These are phyloP conservation scores for Eidolon helvum DNA, from an alignment of 2,113 vertebrate species.

Conservation along the genomic window DNA sequence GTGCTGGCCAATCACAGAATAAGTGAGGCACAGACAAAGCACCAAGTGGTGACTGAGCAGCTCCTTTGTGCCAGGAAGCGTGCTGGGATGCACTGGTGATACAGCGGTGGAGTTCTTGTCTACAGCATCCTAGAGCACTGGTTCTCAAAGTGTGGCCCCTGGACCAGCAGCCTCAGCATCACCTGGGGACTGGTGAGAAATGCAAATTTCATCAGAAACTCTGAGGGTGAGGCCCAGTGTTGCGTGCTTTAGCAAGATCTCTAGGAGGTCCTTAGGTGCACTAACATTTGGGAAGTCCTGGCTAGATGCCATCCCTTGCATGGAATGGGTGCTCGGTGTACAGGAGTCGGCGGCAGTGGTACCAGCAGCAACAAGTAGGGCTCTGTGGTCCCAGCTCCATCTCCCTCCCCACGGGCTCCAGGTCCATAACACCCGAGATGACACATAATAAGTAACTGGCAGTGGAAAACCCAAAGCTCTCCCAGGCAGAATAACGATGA, in stretches of 20 bases:
- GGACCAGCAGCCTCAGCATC: not conserved
- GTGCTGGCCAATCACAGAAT: not conserved
- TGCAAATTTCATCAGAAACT: not conserved
- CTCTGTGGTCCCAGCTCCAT: not conserved
- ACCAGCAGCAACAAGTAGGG: too few relatives aligned
- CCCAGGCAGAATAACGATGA: not conserved
- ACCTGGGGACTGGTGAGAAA: not conserved
- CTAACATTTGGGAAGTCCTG: not conserved
- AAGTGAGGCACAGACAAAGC: not conserved
- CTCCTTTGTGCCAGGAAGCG: not conserved
- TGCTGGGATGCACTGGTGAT: not conserved
- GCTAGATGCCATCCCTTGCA: not conserved
- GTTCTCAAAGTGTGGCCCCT: not conserved
- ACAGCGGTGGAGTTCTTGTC: not conserved
- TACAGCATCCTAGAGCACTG: not conserved
- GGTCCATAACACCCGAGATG: not conserved
- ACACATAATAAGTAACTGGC: not conserved
- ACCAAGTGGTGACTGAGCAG: not conserved
- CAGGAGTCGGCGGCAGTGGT: fast-evolving
- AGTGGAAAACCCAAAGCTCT: not conserved
- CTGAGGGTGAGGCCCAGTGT: not conserved
- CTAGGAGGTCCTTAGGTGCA: not conserved
- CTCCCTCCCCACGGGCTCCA: not conserved
- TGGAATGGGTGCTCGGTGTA: not conserved
- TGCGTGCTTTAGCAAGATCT: not conserved